Evolutionary conservation across 2,797 vertebrate genomes (phyloP).

Genomic region (Mormyrus hasselquistii): DNA sequence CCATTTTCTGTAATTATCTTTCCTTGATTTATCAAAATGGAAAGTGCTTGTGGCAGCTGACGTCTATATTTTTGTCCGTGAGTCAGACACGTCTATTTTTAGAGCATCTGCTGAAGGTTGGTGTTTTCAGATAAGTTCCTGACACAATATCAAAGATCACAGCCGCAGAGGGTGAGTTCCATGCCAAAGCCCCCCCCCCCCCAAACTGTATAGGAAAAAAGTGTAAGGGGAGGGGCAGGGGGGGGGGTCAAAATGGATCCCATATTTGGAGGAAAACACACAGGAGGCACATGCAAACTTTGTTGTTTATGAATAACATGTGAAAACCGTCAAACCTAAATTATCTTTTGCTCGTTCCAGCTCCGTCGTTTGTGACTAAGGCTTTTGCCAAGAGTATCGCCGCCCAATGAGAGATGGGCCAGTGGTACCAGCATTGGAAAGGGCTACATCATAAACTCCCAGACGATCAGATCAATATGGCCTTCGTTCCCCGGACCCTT

Average conservation of each 20-base stretch:
- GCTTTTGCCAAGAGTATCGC: conserved; percentile 58
- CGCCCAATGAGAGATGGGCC: conserved; percentile 58
- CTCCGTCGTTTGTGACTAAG: conserved; percentile 58
- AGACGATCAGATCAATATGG: conserved; percentile 57
- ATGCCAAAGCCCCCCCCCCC: conserved; percentile 40
- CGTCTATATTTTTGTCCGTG: conserved; percentile 42
- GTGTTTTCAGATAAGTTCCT: conserved; percentile 52
- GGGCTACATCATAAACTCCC: conserved; percentile 44
- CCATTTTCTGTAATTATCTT: conserved; percentile 28
- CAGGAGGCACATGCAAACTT: conserved; percentile 59
- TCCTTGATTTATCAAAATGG: conserved; percentile 34
- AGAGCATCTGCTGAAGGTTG: conserved; percentile 43
- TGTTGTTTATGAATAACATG: conserved; percentile 73
- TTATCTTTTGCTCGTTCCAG: conserved; percentile 70
- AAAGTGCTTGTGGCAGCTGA: conserved; percentile 30
- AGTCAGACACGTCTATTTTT: conserved; percentile 46
- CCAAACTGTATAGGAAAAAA: conserved; percentile 27
- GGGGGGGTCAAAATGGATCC: conserved; percentile 64
- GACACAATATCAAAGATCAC: conserved; percentile 45
- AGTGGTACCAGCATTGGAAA: conserved; percentile 35
- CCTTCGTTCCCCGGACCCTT: conserved; percentile 26
- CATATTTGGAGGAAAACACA: conserved; percentile 66
- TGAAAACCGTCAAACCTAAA: conserved; percentile 72
- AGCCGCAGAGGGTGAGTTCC: conserved; percentile 39
- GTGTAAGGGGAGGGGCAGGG: conserved; percentile 20